Evolutionary conservation across 2,113 vertebrate genomes (phyloP).

Genomic region (Charina bottae): DNA sequence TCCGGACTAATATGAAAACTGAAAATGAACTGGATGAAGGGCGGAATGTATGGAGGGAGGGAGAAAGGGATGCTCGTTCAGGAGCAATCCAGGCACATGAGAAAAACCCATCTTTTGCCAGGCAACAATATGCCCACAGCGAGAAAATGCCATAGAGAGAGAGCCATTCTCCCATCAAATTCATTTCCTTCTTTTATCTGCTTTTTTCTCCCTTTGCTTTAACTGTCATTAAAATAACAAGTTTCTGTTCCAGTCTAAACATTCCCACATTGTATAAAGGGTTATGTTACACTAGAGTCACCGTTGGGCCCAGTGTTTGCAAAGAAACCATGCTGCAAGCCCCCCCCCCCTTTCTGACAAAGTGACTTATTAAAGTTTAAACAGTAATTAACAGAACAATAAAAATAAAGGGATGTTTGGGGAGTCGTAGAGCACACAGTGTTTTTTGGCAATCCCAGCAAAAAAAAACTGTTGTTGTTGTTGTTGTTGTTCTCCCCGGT

Average conservation of each 20-base stretch:
- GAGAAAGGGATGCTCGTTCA: neutral
- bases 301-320: conserved; percentile 79
- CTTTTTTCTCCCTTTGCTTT: conserved; percentile 57
- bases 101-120: neutral
- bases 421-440: conserved; percentile 83
- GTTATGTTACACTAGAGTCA: conserved; percentile 83
- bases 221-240: conserved; percentile 94
- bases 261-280: conserved; percentile 93
- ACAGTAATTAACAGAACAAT: conserved; percentile 91
- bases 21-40: accelerated
- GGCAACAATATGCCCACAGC: neutral
- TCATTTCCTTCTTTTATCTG: conserved; percentile 65
- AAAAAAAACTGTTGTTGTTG: neutral
- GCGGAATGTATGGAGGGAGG: too few species aligned
- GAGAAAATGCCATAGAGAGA: neutral
- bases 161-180: conserved; percentile 66
- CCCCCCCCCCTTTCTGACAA: conserved; percentile 78
- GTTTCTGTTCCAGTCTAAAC: conserved; percentile 95
- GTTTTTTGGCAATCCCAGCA: conserved; percentile 87
- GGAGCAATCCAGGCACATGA: neutral
- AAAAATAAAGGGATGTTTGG: conserved; percentile 89
- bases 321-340: conserved; percentile 82
- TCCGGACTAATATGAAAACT: too few species aligned
- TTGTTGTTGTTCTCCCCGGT: conserved; percentile 70
- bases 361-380: conserved; percentile 90